Evolutionary conservation across 2,797 vertebrate genomes (phyloP), one percentile per base, ranked within the genome.

Genomic region (Nyctalus aviator): DNA sequence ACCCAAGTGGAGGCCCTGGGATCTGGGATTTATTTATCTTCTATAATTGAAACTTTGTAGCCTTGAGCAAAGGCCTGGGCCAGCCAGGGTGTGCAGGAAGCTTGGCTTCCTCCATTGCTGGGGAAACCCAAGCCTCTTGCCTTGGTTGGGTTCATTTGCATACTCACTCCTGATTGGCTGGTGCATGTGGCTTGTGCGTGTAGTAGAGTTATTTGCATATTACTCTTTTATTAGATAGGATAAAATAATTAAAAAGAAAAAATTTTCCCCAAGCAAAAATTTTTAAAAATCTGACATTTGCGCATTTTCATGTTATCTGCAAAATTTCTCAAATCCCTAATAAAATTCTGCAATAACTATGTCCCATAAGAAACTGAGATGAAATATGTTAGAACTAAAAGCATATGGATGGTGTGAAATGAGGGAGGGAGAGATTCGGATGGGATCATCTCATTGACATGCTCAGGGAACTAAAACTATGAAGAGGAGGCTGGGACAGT

Each of bases 191-290:
- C 15, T 50, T 17, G 50, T 50, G 17, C 5, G 50, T 50, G 17
- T 50, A 50, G 17, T 2, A 6, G 17, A 50, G 50, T 4, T 50
- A 50, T 50, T 50, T 50, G 48, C 48, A 50, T 50, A 50, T 50
- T 50, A 50, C 50, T 50, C 50, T 50, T 50, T 50, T 50, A 50
- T 50, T 50, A 50, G 50, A 50, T 50, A 50, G 50, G 15, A 53
- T 50, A 50, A 53, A 90, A 57, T 27, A n/a, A 69, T 25, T 79
- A n/a, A 64, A 21, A 59, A 88, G 37, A 48, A 90, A 79, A 81
- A 41, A 75, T n/a, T 20, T 25, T 81, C 25, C 75, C 64, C 14
- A 68, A 37, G 25, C 30, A 82, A 68, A 57, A 44, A 2, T 44
- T 11, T 44, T 44, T 44, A 4, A 44, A 44, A 44, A 44, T 44